Base-by-base conservation (phyloP, 2,113 vertebrate species). In the Xiphorhynchus elegans region DNA sequence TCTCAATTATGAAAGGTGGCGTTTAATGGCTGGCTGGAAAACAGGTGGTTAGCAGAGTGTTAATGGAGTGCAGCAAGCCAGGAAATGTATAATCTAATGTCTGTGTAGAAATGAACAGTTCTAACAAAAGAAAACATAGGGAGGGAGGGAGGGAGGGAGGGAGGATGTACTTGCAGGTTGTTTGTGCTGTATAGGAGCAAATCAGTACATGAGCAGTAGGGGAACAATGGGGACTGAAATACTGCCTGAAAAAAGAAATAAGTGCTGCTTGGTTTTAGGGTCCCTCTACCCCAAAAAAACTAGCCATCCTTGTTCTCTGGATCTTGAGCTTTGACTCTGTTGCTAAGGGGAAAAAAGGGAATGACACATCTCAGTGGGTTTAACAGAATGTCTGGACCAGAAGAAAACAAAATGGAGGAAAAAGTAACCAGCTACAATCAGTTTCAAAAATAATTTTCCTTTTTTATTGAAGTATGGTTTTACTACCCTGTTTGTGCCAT, bases 1-100 rank as follows among this genome's bases (percentile, higher is more conserved):
- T 97, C 96, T 97, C 93, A 95, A 95, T 98, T 97, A 97, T 95
- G 97, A 94, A 97, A 97, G 93, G 88, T 84, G 56, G 24, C 68
- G 87, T 87, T 97, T 97, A 95, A 46, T 95, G 95, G 86, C 92
- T 90, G 88, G 81, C 72, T 93, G 91, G 93, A 84, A 95, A 94
- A 58, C 37, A 84, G 58, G 78, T 94, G 82, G 85, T 91, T 47
- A 8, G 67, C 47, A 5, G 33, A 52, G 79, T 84, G 79, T 87
- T 89, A 90, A 93, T 74, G 95, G 94, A 91, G 60, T 82, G 47
- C 26, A 3, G 33, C 81, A 68, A 95, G 80, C 78, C 83, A 90
- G 39, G 55, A 66, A 79, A 81, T 96, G 85, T 94, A 91, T 95
- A 93, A 91, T 90, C 85, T 77, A 91, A 82, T 78, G 92, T 77